Base-by-base conservation (phyloP, 2,888 invertebrate species). In the Rotaria sp. region DNA sequence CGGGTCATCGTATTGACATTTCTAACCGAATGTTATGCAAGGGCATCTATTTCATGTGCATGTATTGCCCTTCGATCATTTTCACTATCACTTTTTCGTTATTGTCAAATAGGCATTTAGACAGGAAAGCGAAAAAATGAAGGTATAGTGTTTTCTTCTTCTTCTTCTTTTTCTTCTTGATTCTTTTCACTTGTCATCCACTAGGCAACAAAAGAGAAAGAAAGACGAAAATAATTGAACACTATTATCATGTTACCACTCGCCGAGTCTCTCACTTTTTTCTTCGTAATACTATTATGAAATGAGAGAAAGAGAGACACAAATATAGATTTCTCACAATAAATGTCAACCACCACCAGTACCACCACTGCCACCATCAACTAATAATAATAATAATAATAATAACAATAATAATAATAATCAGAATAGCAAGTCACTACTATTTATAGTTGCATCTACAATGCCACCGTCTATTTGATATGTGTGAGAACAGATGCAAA, bases 1-100 rank as follows among this genome's bases (percentile, higher is more conserved):
- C 35, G 67, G 67, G 67, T 67, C 67, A 67, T 67, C 67, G 18
- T 67, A 67, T 67, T 67, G 67, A 67, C 67, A 67, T 67, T 67
- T 67, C 67, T 67, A 67, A 67, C 35, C 67, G 67, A 67, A 15
- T 67, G 67, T 67, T 67, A 67, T 67, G 67, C 67, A 67, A 67
- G 67, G 67, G 67, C 67, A 67, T 67, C 67, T 30, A 67, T 67
- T 67, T 38, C 15, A 35, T 67, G 15, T 67, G n/a, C n/a, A 67
- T 67, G 21, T 67, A 67, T 67, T 67, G 30, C 67, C 67, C 35
- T 67, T 67, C 35, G 7, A 67, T 67, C 35, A 67, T 30, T 18
- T 30, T 67, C 35, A 35, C 67, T 67, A 67, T 67, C 30, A 35
- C 67, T 67, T 67, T 67, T 67, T 67, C 67, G 67, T 67, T 67